Evolutionary conservation across 1,140 invertebrate genomes (phyloP).

Genomic region (Thaumetopoea pityocampa): DNA sequence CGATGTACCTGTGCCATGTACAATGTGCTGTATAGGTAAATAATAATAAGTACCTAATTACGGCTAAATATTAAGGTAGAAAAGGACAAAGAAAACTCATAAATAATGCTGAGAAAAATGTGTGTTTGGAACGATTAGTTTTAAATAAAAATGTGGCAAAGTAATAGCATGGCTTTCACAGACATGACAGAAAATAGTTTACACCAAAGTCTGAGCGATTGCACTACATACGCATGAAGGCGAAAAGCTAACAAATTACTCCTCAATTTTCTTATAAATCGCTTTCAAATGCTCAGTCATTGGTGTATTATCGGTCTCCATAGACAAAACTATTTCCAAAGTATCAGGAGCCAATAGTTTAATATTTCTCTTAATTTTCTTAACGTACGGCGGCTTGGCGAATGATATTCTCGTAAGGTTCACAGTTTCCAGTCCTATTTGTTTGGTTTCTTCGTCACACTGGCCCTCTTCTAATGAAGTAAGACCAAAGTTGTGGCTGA

Average conservation of each 20-base stretch:
- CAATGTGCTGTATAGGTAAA: no score
- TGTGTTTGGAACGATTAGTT: no score
- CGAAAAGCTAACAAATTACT: neutral
- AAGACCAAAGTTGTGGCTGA: slow-evolving; percentile 80
- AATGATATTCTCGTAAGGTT: slow-evolving; percentile 73
- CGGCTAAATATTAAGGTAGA: no score
- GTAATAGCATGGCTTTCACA: no score
- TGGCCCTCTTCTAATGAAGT: slow-evolving; percentile 78
- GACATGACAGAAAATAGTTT: no score
- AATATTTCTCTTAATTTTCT: slow-evolving; percentile 64
- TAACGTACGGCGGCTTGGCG: slow-evolving; percentile 75
- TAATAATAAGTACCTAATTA: no score
- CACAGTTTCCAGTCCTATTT: slow-evolving; percentile 67
- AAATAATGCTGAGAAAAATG: no score
- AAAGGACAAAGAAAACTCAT: no score
- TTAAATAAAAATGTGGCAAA: no score
- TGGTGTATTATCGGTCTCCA: slow-evolving; percentile 77
- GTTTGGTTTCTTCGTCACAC: slow-evolving; percentile 43
- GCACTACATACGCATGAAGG: neutral
- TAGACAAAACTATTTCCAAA: slow-evolving; percentile 75
- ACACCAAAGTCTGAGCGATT: no score
- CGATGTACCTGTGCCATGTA: no score
- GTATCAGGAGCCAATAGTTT: slow-evolving; percentile 61
- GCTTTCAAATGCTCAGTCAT: slow-evolving; percentile 78
- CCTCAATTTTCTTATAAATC: slow-evolving; percentile 64